Base-by-base conservation (phyloP, 1,140 invertebrate species). In the Ruditapes philippinarum region DNA sequence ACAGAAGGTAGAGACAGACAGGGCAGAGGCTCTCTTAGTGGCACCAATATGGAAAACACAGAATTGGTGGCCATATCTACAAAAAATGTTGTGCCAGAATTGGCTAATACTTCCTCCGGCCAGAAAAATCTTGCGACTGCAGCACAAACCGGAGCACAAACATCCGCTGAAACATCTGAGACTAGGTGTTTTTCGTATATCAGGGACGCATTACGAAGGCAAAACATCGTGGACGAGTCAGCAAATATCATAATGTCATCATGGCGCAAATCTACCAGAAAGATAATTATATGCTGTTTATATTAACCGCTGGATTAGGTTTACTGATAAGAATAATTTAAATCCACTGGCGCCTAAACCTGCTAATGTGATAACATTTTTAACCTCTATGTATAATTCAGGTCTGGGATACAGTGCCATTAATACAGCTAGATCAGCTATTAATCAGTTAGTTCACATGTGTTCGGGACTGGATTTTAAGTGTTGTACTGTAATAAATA, bases 31-130 rank as follows among this genome's bases (percentile, higher is more conserved):
- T 33, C 73, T 89, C n/a, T 19, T 91, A 9, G 49, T 92, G 9
- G 73, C 83, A 0, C 90, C 91, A 73, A 17, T 65, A 9, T 92
- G 85, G 86, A 80, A 81, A 62, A 88, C 91, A 2, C 90, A 92
- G 33, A 12, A 65, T 11, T 92, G 91, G 86, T 89, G 74, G 49
- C 68, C 90, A 22, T 42, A 88, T n/a, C 49, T 87, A 49, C 4
- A 86, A 45, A 40, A 81, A 49, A n/a, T 86, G 3, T 80, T 68
- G 40, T 38, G 57, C 49, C 45, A 81, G 0, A 19, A 19, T 33
- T 57, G 42, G 12, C n/a, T 14, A 17, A 14, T 90, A 31, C 12
- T 90, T 49, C 89, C 40, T 9, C 33, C 25, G 19, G 25, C 5
- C 7, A 14, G 65, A 0, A 87, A 57, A 22, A 57, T 57, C 19